These are phyloP conservation scores for Punctoribates punctum DNA, from an alignment of 2,888 invertebrate species.

Conservation along the genomic window DNA sequence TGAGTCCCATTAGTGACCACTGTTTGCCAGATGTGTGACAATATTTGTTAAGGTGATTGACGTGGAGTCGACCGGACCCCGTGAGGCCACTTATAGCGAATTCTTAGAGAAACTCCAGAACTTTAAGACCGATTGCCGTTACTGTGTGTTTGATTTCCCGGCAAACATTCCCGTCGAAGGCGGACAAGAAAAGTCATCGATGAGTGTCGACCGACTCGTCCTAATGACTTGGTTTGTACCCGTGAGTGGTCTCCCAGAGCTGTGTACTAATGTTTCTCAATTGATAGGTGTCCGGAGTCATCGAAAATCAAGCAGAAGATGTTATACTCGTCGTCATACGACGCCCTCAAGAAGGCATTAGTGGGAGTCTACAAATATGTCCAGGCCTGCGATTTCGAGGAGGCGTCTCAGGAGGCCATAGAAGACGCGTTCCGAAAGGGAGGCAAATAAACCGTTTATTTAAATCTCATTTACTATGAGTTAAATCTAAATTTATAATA, in stretches of 20 bases:
- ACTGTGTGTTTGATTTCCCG: constrained; percentile 89
- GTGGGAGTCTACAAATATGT: constrained; percentile 96
- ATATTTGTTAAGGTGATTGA: constrained; percentile 63
- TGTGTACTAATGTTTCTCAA: too few species aligned
- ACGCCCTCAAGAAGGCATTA: constrained; percentile 93
- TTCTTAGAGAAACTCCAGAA: constrained; percentile 89
- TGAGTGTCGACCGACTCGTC: constrained; percentile 56
- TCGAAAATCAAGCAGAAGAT: constrained; percentile 82
- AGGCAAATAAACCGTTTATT: constrained; percentile 44
- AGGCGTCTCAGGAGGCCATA: constrained; percentile 50
- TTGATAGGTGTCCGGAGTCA: constrained; percentile 78
- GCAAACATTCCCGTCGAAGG: constrained; percentile 49
- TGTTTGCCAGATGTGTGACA: background rate
- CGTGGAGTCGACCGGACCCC: constrained; percentile 80
- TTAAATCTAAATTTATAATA: constrained; percentile 21
- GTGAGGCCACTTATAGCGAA: constrained; percentile 86
- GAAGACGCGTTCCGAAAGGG: constrained; percentile 49
- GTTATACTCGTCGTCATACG: constrained; percentile 87
- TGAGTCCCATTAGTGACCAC: constrained; percentile 51
- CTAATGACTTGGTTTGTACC: constrained; percentile 82
- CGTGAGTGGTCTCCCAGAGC: background rate
- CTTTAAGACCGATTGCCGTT: constrained; percentile 87
- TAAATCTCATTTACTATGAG: background rate
- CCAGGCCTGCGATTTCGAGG: constrained; percentile 59
- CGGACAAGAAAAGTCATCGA: constrained; percentile 47